Evolutionary conservation across 2,888 invertebrate genomes (phyloP), one percentile per base, ranked within the genome.

Genomic region (Nineta flava): DNA sequence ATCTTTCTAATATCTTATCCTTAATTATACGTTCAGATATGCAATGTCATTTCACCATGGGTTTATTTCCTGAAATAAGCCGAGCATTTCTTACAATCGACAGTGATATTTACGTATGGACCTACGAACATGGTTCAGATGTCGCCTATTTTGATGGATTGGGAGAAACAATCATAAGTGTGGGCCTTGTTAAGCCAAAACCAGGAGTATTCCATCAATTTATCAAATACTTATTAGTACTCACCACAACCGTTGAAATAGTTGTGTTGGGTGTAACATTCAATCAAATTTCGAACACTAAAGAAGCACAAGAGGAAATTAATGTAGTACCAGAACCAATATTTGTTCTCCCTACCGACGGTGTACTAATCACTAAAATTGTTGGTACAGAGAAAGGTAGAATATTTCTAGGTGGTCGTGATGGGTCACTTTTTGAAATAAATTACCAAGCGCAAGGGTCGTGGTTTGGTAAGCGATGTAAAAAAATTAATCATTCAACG

Each of bases 71-170:
- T 51, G 94, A 93, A 66, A 94, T 99, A 56, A 86, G 85, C 49
- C 75, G 97, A 61, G 96, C 96, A 0, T 99, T 96, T 96, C 71
- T 99, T 50, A 91, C 94, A 5, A 91, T 99, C 57, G 99, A 99
- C 64, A 94, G 92, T 59, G 94, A 96, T 69, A 87, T 99, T 57
- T 99, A 94, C 71, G 80, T 96, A 35, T 99, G 99, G 99, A 88
- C 93, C 21, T 97, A 93, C 70, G 93, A 95, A 67, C 86, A 92
- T 68, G 88, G 91, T 47, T 79, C 84, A 53, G 97, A 99, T 73
- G 81, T 97, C 21, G 94, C 96, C 1, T 97, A 92, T 67, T 97
- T 87, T 69, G 96, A 97, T 74, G 94, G 94, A 1, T 73, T 97
- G 1, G 87, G 83, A 57, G 94, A 96, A 66, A 85, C 94, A 1